These are phyloP conservation scores for Coracopsis vasa DNA, from an alignment of 2,113 vertebrate genomes.

Conservation along the genomic window DNA sequence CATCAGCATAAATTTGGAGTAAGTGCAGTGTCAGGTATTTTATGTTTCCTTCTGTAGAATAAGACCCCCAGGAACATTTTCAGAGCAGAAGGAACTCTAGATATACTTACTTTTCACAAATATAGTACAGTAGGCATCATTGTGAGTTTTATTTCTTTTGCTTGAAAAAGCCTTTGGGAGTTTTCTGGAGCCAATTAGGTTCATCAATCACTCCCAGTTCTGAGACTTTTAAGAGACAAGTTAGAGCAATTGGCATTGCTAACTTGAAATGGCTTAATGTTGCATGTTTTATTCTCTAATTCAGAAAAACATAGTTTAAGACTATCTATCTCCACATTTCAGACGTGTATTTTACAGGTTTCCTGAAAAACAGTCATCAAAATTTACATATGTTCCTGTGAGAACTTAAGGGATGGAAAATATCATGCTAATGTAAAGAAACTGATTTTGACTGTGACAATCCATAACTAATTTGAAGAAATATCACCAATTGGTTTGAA, in stretches of 20 bases:
- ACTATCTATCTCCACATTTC: background rate
- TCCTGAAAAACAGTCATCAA: conserved; percentile 10
- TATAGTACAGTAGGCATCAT: background rate
- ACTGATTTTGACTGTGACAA: conserved; percentile 34
- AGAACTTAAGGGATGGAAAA: conserved; percentile 19
- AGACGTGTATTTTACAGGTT: conserved; percentile 15
- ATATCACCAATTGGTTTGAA: conserved; percentile 7
- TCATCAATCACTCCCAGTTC: conserved; percentile 4
- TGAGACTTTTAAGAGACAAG: background rate
- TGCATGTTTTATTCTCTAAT: background rate
- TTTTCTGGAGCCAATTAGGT: conserved; percentile 35
- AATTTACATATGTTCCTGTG: background rate
- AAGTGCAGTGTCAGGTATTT: background rate
- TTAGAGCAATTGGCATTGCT: background rate
- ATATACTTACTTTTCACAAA: background rate
- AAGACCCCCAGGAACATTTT: background rate
- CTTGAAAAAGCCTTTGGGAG: background rate
- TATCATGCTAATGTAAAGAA: background rate
- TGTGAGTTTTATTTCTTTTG: conserved; percentile 18
- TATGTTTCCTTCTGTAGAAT: background rate
- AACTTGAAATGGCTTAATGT: background rate
- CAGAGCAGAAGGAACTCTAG: background rate
- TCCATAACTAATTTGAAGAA: conserved; percentile 5
- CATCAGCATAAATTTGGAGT: background rate
- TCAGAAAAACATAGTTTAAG: conserved; percentile 22